Base-by-base conservation (phyloP, 2,888 invertebrate species). In the Molorchus minor region DNA sequence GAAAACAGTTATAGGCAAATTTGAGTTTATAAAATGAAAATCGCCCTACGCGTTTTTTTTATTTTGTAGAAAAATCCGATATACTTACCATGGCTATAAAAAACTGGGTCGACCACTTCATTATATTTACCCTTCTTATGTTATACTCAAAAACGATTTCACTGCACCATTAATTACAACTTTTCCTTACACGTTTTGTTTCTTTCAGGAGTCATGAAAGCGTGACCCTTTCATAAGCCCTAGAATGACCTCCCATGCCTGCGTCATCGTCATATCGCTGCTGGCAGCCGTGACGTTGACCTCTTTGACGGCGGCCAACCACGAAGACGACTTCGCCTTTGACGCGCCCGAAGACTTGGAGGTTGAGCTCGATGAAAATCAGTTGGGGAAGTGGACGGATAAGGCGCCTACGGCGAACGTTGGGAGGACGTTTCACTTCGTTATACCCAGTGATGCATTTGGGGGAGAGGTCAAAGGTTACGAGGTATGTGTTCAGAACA, bases 341-440 rank as follows among this genome's bases (percentile, higher is more conserved):
- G 81, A 81, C 53, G 69, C 75, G 10, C 68, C 75, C 40, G 78
- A 78, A 21, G 79, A 80, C 35, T 68, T 79, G 21, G 77, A 77
- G 56, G 68, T 75, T 19, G 78, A 69, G 35, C 60, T 71, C 20
- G 65, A 67, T 12, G 67, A 60, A 38, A 63, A 61, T 38, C 64
- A 60, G 33, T 53, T 56, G 54, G 44, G 54, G 46, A 69, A 61
- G 79, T 45, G 63, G 61, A 82, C 82, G 17, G 77, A 88, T 62
- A 86, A 88, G 51, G 88, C 89, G 74, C 84, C 86, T 62, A 84
- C 86, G 67, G 89, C 90, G 69, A 84, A 85, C 63, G 87, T 88
- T 15, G 93, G 92, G 41, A 88, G 87, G 75, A 82, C 90, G 60
- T 91, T 93, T 80, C 87, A 87, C 66, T 85, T 89, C 79, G 86